These are phyloP conservation scores for Willowsia nigromaculata DNA, from an alignment of 2,888 invertebrate species.

Conservation along the genomic window DNA sequence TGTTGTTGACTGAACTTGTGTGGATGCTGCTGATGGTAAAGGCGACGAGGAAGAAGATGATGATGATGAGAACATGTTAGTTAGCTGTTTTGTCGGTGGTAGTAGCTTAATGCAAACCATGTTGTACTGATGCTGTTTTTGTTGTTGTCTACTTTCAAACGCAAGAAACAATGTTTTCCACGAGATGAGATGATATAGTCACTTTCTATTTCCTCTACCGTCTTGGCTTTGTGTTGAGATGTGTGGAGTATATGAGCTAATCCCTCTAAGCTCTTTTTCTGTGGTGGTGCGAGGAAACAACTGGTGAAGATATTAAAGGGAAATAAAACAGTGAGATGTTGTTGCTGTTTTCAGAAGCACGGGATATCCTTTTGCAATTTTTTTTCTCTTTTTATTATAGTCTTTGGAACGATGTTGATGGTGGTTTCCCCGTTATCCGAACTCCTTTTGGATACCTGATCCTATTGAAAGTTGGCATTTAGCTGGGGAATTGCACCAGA, in stretches of 20 bases:
- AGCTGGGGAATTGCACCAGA: neutral
- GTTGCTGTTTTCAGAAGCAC: neutral
- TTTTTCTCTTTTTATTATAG: neutral
- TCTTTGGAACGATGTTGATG: neutral
- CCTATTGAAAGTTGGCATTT: neutral
- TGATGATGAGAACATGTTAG: neutral
- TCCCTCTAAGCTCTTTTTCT: constrained; percentile 18
- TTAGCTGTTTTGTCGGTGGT: neutral
- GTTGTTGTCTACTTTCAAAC: neutral
- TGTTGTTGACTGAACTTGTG: neutral
- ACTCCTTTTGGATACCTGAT: constrained; percentile 56
- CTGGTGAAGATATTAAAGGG: neutral
- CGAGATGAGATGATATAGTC: neutral
- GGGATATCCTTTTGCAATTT: neutral
- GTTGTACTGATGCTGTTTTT: neutral
- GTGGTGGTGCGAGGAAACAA: neutral
- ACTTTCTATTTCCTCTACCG: neutral
- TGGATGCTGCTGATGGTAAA: neutral
- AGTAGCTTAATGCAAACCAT: neutral
- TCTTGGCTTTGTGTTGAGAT: neutral
- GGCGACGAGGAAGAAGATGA: neutral
- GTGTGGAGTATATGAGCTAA: neutral
- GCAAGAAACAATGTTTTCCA: neutral
- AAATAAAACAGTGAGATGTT: neutral
- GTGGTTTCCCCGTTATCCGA: neutral